Conservation (phyloP, 2,888 invertebrate genomes). For the Hecatera dysodea region DNA sequence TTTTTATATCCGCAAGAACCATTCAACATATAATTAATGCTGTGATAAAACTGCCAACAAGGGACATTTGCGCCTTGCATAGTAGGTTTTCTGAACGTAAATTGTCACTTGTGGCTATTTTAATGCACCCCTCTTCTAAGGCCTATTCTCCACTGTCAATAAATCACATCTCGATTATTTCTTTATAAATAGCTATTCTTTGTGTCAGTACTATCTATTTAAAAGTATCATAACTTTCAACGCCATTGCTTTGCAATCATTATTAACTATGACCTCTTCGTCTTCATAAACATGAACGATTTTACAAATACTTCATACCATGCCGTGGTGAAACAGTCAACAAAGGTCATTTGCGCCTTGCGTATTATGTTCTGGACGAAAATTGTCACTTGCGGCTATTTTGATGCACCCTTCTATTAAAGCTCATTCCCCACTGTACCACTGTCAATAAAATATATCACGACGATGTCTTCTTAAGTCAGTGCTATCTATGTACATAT, state of each 20-base stretch:
- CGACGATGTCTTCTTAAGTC: neutral
- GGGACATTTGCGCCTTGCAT: neutral
- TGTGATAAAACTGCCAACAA: no score
- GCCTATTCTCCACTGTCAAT: constrained; percentile 9
- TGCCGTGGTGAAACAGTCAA: no score
- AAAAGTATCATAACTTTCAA: no score
- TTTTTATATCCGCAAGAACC: no score
- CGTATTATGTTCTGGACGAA: neutral
- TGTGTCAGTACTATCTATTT: constrained; percentile 27
- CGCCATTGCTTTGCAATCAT: no score
- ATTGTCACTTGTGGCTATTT: neutral
- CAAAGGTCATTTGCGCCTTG: no score
- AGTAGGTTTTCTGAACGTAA: neutral
- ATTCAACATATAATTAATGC: no score
- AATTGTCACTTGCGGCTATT: neutral
- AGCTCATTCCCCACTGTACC: neutral
- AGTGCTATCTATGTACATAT: no score
- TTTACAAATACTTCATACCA: no score
- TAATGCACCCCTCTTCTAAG: neutral
- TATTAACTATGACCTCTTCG: no score
- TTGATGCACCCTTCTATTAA: neutral
- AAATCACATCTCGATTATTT: constrained; percentile 20
- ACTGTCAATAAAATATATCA: constrained; percentile 30
- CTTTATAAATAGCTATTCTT: constrained; percentile 39
- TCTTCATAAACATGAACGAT: no score